phyloP scores from a whole-genome alignment of 2,888 invertebrate species.

The Hybos culiciformis region DNA sequence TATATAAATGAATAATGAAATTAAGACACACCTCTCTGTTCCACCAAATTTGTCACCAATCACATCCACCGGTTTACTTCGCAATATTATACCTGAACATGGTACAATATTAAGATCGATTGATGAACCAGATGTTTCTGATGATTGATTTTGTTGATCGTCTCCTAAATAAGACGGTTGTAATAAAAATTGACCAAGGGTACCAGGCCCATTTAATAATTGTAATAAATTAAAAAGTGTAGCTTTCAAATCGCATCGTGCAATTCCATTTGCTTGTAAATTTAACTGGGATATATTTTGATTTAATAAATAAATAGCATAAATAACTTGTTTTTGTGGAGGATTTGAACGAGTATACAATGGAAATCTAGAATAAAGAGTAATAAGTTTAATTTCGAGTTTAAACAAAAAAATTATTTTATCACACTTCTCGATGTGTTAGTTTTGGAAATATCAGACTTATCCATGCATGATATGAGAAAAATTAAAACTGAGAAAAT shows the following conservation, averaged over 20 bases:
- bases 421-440: conserved; percentile 53
- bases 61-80: conserved; percentile 9
- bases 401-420: not conserved
- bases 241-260: conserved; percentile 24
- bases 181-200: conserved; percentile 4
- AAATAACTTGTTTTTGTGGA: conserved; percentile 45
- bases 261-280: conserved; percentile 23
- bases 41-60: conserved; percentile 4
- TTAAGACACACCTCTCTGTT: too few species aligned
- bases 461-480: too few species aligned
- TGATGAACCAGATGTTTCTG: conserved; percentile 24
- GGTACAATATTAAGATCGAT: conserved; percentile 28
- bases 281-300: conserved; percentile 87
- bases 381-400: not conserved
- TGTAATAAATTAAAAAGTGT: conserved; percentile 29
- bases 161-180: conserved; percentile 8
- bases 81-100: conserved; percentile 14
- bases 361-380: conserved; percentile 55
- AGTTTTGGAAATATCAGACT: too few species aligned
- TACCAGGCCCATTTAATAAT: conserved; percentile 18
- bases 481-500: too few species aligned
- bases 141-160: not conserved
- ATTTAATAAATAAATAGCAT: conserved; percentile 82
- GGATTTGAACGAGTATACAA: conserved; percentile 43
- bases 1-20: too few species aligned